A percentile compares a stretch with the other conserved stretches of the same genome.
These are phyloP conservation scores for Catharus minimus DNA, from an alignment of 2,113 vertebrate genomes.

Conservation along the genomic window DNA sequence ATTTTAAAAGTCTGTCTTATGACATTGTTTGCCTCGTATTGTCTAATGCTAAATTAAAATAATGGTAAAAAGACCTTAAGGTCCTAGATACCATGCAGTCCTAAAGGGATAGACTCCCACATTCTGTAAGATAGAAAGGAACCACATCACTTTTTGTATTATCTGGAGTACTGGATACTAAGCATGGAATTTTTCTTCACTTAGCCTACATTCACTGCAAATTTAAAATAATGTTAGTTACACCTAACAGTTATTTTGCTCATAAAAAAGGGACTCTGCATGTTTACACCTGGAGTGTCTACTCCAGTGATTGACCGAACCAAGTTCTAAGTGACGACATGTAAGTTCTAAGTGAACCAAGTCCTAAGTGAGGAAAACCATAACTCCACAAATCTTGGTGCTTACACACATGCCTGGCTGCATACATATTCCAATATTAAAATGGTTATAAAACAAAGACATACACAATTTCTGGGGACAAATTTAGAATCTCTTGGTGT, in stretches of 20 bases:
- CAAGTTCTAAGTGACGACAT: background rate
- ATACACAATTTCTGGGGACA: background rate
- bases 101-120: background rate
- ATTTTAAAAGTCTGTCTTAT: background rate
- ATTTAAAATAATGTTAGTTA: background rate
- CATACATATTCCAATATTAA: background rate
- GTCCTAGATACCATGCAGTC: background rate
- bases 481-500: background rate
- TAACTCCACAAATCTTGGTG: background rate
- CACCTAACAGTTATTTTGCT: background rate
- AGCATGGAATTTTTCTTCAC: slow-evolving; percentile 14
- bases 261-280: background rate
- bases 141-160: background rate
- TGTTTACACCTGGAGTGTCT: background rate
- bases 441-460: background rate
- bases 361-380: background rate
- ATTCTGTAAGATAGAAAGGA: background rate
- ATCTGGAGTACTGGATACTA: background rate
- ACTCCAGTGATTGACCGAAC: background rate
- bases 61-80: background rate
- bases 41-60: background rate
- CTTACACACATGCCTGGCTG: background rate
- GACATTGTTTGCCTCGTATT: background rate
- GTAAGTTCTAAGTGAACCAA: background rate
- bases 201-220: background rate